Evolutionary conservation across 2,113 vertebrate genomes (phyloP).

Genomic region (Neotoma lepida): DNA sequence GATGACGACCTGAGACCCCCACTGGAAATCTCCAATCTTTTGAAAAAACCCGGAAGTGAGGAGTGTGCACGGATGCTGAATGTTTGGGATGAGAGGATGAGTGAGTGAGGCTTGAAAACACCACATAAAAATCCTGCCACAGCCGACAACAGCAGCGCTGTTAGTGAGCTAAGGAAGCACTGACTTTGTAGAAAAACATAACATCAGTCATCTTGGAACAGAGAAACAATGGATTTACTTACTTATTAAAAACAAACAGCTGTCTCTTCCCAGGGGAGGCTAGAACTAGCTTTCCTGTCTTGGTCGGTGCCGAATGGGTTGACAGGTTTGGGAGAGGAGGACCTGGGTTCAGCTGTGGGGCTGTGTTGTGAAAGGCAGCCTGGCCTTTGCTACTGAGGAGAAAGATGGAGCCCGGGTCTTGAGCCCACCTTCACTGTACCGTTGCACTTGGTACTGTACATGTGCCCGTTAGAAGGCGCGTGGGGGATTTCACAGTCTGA

Average conservation of each 20-base stretch:
- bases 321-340: conserved; percentile 77
- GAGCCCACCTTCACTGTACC: conserved; percentile 79
- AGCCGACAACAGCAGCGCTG: conserved; percentile 83
- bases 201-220: conserved; percentile 81
- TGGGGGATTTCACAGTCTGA: conserved; percentile 84
- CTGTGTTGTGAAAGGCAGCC: conserved; percentile 81
- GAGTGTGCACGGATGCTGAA: conserved; percentile 93
- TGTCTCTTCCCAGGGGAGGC: conserved; percentile 80
- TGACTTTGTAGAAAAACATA: conserved; percentile 80
- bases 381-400: conserved; percentile 86
- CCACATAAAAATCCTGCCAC: conserved; percentile 91
- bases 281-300: conserved; percentile 81
- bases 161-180: conserved; percentile 83
- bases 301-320: conserved; percentile 77
- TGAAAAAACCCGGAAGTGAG: conserved; percentile 90
- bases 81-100: conserved; percentile 94
- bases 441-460: conserved; percentile 76
- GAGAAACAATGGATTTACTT: conserved; percentile 73
- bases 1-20: conserved; percentile 90
- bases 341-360: conserved; percentile 83
- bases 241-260: conserved; percentile 61
- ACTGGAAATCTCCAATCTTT: conserved; percentile 96
- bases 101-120: conserved; percentile 94
- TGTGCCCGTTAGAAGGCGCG: conserved; percentile 77
- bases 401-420: conserved; percentile 79